Percentiles rank a stretch among this genome's conserved stretches.
Evolutionary conservation across 2,113 vertebrate species (phyloP).

Genomic region (Poeciliopsis occidentalis): DNA sequence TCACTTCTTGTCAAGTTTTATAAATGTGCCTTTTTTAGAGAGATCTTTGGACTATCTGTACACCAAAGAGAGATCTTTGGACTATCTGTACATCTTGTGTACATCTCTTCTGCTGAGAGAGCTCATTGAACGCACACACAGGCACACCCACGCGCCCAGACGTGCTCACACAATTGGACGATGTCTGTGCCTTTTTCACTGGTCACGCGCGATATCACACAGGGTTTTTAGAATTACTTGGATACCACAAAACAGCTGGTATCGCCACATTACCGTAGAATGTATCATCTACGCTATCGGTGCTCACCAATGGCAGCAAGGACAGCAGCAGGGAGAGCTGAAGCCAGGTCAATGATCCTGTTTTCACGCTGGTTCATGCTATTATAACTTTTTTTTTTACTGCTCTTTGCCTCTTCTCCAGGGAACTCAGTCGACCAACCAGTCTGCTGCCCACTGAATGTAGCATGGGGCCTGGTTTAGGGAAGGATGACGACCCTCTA

Average conservation of each 20-base stretch:
- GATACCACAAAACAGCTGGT: conserved; percentile 19
- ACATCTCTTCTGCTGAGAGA: not conserved
- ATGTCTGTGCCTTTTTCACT: conserved; percentile 6
- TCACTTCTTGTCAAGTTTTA: no score
- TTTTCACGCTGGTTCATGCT: conserved; percentile 27
- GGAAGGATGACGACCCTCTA: conserved; percentile 83
- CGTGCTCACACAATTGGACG: not conserved
- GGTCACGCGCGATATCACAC: not conserved
- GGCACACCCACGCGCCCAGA: not conserved
- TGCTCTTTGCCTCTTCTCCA: conserved; percentile 38
- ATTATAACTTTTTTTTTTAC: conserved; percentile 31
- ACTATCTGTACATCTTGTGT: no score
- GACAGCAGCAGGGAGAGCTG: conserved; percentile 7
- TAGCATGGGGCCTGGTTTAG: conserved; percentile 69
- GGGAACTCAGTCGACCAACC: conserved; percentile 71
- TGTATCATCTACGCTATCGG: conserved; percentile 20
- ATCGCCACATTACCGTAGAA: conserved; percentile 22
- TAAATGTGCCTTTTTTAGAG: not conserved
- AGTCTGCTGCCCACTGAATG: conserved; percentile 81
- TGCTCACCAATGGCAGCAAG: conserved; percentile 13
- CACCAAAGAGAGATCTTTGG: not conserved
- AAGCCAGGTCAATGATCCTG: conserved; percentile 28
- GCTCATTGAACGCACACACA: not conserved
- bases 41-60: not conserved
- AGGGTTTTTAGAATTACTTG: conserved; percentile 2